phyloP scores from a whole-genome alignment of 2,797 vertebrate genomes.

The Mus caroli region DNA sequence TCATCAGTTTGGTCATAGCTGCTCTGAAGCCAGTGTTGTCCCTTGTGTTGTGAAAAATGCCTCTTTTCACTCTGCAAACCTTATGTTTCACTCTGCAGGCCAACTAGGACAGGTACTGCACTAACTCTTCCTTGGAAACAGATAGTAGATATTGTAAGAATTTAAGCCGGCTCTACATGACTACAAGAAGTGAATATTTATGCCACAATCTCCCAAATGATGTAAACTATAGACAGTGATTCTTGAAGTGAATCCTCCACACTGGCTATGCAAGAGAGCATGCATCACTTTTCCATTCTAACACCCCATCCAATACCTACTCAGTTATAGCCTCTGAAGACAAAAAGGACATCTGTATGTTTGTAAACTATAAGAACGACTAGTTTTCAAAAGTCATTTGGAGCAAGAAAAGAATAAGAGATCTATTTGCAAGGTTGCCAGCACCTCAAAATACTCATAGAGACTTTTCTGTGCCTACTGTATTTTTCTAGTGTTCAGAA shows the following conservation, averaged over 20 bases:
- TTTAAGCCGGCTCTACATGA: background rate
- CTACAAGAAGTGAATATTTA: background rate
- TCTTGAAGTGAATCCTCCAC: background rate
- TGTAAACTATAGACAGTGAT: background rate
- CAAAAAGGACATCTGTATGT: background rate
- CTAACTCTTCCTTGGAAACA: background rate
- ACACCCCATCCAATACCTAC: background rate
- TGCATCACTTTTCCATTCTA: background rate
- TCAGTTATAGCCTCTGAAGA: background rate
- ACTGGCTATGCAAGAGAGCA: background rate
- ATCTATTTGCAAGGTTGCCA: no score
- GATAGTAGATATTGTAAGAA: background rate
- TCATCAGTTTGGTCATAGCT: background rate
- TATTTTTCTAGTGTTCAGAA: background rate
- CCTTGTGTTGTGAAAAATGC: no score
- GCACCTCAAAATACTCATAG: background rate
- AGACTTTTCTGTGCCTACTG: background rate
- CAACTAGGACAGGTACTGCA: accelerated
- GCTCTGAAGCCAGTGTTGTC: background rate
- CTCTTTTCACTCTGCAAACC: background rate
- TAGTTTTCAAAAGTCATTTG: background rate
- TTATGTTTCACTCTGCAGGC: background rate
- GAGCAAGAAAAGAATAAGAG: background rate
- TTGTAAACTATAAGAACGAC: background rate
- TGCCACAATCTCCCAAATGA: background rate